A percentile compares a stretch with the other conserved stretches of the same genome.
Evolutionary conservation across 2,797 vertebrate species (phyloP).

Genomic region (Hippocampus kuda): DNA sequence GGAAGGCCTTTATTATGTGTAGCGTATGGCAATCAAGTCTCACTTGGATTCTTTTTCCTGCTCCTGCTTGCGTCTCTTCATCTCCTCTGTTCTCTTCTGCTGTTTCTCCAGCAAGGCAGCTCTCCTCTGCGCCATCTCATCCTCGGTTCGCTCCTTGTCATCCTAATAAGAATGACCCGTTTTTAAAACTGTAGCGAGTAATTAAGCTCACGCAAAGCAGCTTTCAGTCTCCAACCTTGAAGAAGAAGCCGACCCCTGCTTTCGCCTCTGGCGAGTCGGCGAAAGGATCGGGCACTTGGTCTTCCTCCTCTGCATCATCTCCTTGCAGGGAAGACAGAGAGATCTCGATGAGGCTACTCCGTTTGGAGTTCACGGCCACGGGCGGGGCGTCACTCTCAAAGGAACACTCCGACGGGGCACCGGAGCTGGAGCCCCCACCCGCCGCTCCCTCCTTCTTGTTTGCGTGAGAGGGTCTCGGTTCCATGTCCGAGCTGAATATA

Average conservation of each 20-base stretch:
- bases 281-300: constrained; percentile 56
- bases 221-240: constrained; percentile 66
- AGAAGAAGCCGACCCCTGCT: constrained; percentile 80
- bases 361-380: constrained; percentile 58
- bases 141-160: constrained; percentile 72
- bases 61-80: constrained; percentile 75
- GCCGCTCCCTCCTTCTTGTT: constrained; percentile 43
- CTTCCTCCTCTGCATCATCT: constrained; percentile 61
- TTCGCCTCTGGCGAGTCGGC: constrained; percentile 69
- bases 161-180: constrained; percentile 40
- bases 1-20: background rate
- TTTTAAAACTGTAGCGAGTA: background rate
- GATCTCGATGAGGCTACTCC: constrained; percentile 78
- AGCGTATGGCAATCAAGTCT: constrained; percentile 21
- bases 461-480: constrained; percentile 41
- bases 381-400: constrained; percentile 70
- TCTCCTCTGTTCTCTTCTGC: constrained; percentile 79
- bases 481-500: constrained; percentile 66
- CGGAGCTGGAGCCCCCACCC: constrained; percentile 64
- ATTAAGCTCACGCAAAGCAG: background rate
- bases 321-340: constrained; percentile 68
- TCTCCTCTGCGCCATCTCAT: constrained; percentile 82
- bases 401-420: constrained; percentile 72
- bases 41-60: constrained; percentile 74
- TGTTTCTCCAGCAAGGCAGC: constrained; percentile 82